Evolutionary conservation across 2,113 vertebrate genomes (phyloP).

Genomic region (Macroglossus sobrinus): DNA sequence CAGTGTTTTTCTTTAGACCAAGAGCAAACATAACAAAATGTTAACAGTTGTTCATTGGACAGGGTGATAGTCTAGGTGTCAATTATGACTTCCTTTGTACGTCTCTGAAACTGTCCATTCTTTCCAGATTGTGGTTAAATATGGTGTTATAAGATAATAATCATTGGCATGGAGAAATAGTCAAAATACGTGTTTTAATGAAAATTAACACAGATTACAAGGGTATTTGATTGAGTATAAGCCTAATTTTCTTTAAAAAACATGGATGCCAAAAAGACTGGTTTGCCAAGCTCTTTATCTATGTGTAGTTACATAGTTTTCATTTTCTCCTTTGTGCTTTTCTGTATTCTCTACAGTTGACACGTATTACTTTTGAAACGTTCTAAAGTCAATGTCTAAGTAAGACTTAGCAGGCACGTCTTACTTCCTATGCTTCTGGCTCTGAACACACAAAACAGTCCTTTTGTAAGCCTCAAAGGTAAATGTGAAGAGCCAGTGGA

Average conservation of each 20-base stretch:
- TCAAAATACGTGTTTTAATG: conserved; percentile 10
- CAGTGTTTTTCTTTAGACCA: background rate
- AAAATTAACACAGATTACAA: conserved; percentile 1
- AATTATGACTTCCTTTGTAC: background rate
- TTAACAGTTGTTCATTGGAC: background rate
- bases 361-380: background rate
- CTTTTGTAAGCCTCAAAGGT: background rate
- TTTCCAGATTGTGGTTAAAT: background rate
- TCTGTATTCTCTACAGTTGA: background rate
- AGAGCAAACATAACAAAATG: background rate
- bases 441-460: background rate
- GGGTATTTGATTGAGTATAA: background rate
- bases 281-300: background rate
- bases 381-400: background rate
- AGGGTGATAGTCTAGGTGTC: background rate
- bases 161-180: background rate
- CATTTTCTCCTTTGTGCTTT: background rate
- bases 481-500: background rate
- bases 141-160: background rate
- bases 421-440: background rate
- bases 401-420: background rate
- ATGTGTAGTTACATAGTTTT: background rate
- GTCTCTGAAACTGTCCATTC: background rate
- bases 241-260: conserved; percentile 14
- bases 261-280: background rate